phyloP scores from a whole-genome alignment of 2,888 invertebrate species.

The Sepiola atlantica region DNA sequence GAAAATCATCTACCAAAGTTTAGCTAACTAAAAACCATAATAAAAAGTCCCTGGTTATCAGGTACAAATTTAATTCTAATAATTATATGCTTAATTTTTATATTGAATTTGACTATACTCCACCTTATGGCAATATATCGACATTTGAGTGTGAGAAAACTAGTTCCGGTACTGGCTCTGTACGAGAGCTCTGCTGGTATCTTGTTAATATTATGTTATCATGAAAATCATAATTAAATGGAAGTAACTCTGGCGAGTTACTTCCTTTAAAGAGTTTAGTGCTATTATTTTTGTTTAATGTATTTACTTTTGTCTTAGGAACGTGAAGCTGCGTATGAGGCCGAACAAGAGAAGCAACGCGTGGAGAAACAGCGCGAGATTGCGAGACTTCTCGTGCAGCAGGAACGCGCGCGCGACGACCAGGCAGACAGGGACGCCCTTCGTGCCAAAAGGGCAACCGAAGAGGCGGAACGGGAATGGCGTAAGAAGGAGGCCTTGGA shows the following conservation, averaged over 20 bases:
- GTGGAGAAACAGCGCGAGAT: slow-evolving; percentile 75
- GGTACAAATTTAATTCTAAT: too few species aligned
- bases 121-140: neutral
- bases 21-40: too few species aligned
- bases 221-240: neutral
- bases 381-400: slow-evolving; percentile 71
- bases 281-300: neutral
- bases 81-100: too few species aligned
- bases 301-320: slow-evolving; percentile 60
- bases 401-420: slow-evolving; percentile 74
- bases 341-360: slow-evolving; percentile 71
- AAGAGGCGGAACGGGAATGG: slow-evolving; percentile 75
- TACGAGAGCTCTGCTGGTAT: neutral
- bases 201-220: neutral
- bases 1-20: too few species aligned
- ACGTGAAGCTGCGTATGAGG: slow-evolving; percentile 72
- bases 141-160: neutral
- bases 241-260: too few species aligned
- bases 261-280: neutral
- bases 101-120: neutral
- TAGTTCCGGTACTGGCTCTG: neutral
- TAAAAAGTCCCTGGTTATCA: too few species aligned
- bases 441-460: slow-evolving; percentile 74
- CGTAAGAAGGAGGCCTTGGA: slow-evolving; percentile 72
- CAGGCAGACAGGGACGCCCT: slow-evolving; percentile 74